Conservation (phyloP, 2,888 invertebrate genomes). For the Nebria salina region DNA sequence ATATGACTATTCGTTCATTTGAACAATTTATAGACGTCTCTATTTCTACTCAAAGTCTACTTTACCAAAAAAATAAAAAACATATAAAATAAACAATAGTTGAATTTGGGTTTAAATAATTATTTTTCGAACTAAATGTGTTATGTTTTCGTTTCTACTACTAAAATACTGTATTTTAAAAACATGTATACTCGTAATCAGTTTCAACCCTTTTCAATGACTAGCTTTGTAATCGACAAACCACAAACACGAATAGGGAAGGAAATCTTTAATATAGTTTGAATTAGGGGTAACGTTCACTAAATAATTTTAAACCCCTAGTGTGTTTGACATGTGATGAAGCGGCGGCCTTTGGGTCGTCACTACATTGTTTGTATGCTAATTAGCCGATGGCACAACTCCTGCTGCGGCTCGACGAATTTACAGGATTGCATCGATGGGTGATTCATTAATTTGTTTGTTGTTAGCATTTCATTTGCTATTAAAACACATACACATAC, state of each 20-base stretch:
- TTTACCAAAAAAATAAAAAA: too few species aligned
- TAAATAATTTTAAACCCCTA: neutral
- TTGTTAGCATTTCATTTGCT: constrained; percentile 22
- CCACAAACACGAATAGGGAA: neutral
- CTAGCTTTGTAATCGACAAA: neutral
- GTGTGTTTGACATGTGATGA: constrained; percentile 3
- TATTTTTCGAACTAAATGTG: too few species aligned
- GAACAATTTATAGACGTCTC: too few species aligned
- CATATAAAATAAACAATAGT: too few species aligned
- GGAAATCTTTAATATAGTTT: neutral
- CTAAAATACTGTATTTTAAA: neutral
- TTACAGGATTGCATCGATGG: neutral
- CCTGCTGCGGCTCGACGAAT: constrained; percentile 1
- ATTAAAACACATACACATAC: neutral
- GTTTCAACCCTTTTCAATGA: neutral
- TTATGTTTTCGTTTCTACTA: too few species aligned
- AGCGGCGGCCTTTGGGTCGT: neutral
- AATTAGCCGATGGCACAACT: constrained; percentile 4
- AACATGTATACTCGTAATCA: neutral
- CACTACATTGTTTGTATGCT: constrained; percentile 25
- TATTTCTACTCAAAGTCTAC: too few species aligned
- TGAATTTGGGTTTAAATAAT: too few species aligned
- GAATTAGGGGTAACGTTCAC: neutral
- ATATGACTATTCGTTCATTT: too few species aligned
- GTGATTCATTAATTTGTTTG: constrained; percentile 27